Evolutionary conservation across 92 coral and sea anemone species (phyloP).

Genomic region (Porites lobata): DNA sequence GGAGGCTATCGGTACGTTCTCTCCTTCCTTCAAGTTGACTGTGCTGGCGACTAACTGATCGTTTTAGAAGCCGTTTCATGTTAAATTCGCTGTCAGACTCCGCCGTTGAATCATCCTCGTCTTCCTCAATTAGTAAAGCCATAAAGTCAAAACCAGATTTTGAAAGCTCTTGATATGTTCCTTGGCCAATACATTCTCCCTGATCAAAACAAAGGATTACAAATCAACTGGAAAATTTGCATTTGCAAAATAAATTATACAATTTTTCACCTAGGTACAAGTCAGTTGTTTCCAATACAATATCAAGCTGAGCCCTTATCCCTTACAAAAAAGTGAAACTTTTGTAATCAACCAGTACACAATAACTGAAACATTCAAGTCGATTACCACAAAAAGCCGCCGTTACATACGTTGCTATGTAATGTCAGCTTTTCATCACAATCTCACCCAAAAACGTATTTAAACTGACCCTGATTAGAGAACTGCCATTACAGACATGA

Average conservation of each 20-base stretch:
- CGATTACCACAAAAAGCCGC: too few relatives aligned
- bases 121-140: conserved; percentile 74
- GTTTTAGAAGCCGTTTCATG: conserved; percentile 27
- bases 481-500: too few relatives aligned
- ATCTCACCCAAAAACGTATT: too few relatives aligned
- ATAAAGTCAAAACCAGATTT: conserved; percentile 85
- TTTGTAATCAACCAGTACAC: too few relatives aligned
- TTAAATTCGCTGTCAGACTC: conserved; percentile 77
- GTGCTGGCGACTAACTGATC: conserved; percentile 72
- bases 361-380: too few relatives aligned
- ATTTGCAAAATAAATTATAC: too few relatives aligned
- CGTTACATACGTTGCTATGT: too few relatives aligned
- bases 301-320: not conserved
- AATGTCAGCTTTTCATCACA: too few relatives aligned
- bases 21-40: conserved; percentile 52
- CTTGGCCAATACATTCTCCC: conserved; percentile 91
- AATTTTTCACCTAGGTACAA: not conserved
- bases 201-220: not conserved
- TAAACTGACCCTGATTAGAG: too few relatives aligned
- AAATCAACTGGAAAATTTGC: not conserved
- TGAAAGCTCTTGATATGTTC: conserved; percentile 84
- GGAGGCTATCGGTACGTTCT: conserved; percentile 52
- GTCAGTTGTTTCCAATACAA: not conserved
- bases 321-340: too few relatives aligned
- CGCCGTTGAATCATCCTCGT: conserved; percentile 79